These are phyloP conservation scores for Saccopteryx bilineata DNA, from an alignment of 2,113 vertebrate genomes.

Conservation along the genomic window DNA sequence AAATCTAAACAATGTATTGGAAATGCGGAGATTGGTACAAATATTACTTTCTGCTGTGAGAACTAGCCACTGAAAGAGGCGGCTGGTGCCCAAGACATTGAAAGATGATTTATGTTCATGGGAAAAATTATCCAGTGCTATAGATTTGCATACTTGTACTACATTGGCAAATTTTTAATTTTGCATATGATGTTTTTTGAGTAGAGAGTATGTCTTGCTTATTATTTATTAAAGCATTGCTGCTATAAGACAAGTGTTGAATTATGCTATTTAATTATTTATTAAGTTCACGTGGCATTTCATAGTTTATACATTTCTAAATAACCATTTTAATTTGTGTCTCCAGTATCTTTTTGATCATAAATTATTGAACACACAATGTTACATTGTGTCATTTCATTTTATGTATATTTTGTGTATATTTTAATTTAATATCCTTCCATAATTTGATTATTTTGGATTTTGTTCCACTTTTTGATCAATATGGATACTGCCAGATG, in stretches of 20 bases:
- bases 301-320: neutral
- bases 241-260: slow-evolving; percentile 66
- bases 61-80: neutral
- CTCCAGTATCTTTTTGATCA: neutral
- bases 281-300: neutral
- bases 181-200: slow-evolving; percentile 50
- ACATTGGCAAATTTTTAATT: slow-evolving; percentile 63
- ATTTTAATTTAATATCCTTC: slow-evolving; percentile 31
- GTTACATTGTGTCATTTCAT: neutral
- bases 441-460: neutral
- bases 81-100: neutral
- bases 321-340: neutral
- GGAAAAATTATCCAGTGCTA: slow-evolving; percentile 41
- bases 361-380: neutral
- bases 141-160: slow-evolving; percentile 48
- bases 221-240: slow-evolving; percentile 54
- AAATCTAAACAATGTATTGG: neutral
- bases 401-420: neutral
- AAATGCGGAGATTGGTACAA: neutral
- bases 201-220: neutral
- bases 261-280: slow-evolving; percentile 45
- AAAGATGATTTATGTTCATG: slow-evolving; percentile 46
- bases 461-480: neutral
- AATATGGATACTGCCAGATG: neutral
- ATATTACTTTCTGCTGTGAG: neutral